Evolutionary conservation across 2,888 invertebrate genomes (phyloP), one percentile per base, ranked within the genome.

Genomic region (Blastobasis adustella): DNA sequence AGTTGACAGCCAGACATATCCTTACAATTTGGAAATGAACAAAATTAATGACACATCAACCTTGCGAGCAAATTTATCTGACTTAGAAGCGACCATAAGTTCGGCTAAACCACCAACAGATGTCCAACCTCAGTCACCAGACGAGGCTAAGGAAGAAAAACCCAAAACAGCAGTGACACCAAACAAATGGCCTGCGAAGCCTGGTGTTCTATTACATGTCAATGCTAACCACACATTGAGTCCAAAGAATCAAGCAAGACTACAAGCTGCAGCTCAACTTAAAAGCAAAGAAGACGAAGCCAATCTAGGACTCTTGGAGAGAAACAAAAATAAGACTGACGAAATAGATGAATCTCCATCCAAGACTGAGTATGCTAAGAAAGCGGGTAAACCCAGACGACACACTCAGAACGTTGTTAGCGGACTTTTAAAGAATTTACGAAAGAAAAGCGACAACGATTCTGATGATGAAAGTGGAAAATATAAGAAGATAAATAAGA

Each of bases 121-220:
- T 9, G 64, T 71, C 47, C 76, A 75, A 47, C 73, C 74, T 0
- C 75, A 73, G 63, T 54, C 58, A 43, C 76, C 80, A 60, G 62
- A 67, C 42, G 77, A 73, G 65, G 64, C 52, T 46, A 75, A 81
- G 42, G 61, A 57, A 1, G 65, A 76, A 61, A 79, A 78, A 62
- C 61, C 59, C 39, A 79, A 83, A 68, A 73, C 75, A 55, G 74
- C 78, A 41, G 74, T 76, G 37, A 90, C 92, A 36, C 90, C 91
- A 4, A 92, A 89, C 61, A 93, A 95, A 73, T 97, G 96, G 96
- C 96, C 96, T 6, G 82, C 96, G 55, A 94, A 95, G 70, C 96
- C 96, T 4, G 96, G 96, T 50, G 96, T 96, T 50, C 89, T 96
- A 68, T 94, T 96, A 48, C 96, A 96, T 75, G 93, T 96, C 37